phyloP scores from a whole-genome alignment of 1,140 invertebrate species.

The Eumaeus atala region DNA sequence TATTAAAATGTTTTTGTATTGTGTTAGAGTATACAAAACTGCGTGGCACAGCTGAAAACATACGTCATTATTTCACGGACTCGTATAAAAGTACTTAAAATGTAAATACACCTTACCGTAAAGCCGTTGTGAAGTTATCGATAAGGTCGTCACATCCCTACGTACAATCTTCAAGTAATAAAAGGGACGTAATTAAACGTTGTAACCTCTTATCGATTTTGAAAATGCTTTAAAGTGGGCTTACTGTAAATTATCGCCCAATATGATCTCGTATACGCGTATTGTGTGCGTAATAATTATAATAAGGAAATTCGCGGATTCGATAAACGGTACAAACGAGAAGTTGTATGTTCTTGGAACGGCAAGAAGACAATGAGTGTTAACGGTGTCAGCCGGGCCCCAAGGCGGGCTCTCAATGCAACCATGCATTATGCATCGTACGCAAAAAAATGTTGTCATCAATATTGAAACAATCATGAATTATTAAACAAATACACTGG shows the following conservation, averaged over 20 bases:
- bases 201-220: slow-evolving; percentile 3
- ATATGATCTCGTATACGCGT: slow-evolving; percentile 33
- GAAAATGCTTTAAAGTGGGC: slow-evolving; percentile 3
- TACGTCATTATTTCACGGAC: no score
- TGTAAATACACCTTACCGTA: no score
- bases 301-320: slow-evolving; percentile 47
- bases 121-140: no score
- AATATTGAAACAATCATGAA: slow-evolving; percentile 13
- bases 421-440: slow-evolving; percentile 47
- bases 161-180: no score
- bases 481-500: neutral
- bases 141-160: no score
- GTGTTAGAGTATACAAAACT: no score
- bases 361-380: slow-evolving; percentile 63
- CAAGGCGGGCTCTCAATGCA: slow-evolving; percentile 29
- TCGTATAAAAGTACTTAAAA: no score
- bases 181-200: neutral
- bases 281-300: slow-evolving; percentile 47
- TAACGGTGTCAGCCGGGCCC: slow-evolving; percentile 49
- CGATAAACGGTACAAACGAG: slow-evolving; percentile 65
- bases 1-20: no score
- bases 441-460: slow-evolving; percentile 33
- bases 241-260: slow-evolving; percentile 20
- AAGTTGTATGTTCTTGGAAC: slow-evolving; percentile 57
- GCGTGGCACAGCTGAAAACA: no score